Evolutionary conservation across 2,888 invertebrate genomes (phyloP).

Genomic region (Eurois occulta): DNA sequence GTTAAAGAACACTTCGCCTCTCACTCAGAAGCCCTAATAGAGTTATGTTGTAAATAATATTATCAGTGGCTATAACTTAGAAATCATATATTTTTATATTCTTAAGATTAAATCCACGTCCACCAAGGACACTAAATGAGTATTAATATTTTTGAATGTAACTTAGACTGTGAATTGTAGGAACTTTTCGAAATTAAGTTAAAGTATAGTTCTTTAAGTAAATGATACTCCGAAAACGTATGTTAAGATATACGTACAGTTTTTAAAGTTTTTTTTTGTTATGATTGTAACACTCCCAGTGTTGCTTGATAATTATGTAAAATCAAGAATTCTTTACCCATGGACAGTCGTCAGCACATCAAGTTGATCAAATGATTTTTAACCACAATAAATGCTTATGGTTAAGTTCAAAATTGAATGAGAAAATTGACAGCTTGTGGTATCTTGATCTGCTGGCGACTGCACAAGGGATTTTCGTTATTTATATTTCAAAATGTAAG

Average conservation of each 20-base stretch:
- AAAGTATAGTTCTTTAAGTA: slow-evolving; percentile 40
- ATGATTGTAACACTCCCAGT: slow-evolving; percentile 17
- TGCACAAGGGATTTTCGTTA: slow-evolving; percentile 1
- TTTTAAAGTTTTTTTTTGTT: slow-evolving; percentile 5
- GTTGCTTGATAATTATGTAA: slow-evolving; percentile 3
- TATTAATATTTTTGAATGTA: slow-evolving; percentile 70
- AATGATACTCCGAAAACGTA: slow-evolving; percentile 54
- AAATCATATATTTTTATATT: slow-evolving; percentile 63
- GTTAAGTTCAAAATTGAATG: too few species aligned
- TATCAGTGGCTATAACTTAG: slow-evolving; percentile 59
- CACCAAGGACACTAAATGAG: slow-evolving; percentile 67
- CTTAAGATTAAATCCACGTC: slow-evolving; percentile 58
- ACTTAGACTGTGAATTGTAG: slow-evolving; percentile 66
- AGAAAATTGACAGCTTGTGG: too few species aligned
- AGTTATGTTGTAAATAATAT: slow-evolving; percentile 34
- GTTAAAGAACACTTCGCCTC: not conserved
- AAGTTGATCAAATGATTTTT: too few species aligned
- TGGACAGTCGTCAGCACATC: too few species aligned
- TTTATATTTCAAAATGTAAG: slow-evolving; percentile 1
- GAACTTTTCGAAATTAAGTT: slow-evolving; percentile 59
- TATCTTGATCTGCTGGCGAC: too few species aligned
- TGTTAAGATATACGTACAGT: slow-evolving; percentile 33
- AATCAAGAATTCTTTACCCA: slow-evolving; percentile 1
- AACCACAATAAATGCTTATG: too few species aligned
- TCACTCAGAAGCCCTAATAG: slow-evolving; percentile 4